phyloP scores from a whole-genome alignment of 2,888 invertebrate genomes.

The Sclerodermus sp. region DNA sequence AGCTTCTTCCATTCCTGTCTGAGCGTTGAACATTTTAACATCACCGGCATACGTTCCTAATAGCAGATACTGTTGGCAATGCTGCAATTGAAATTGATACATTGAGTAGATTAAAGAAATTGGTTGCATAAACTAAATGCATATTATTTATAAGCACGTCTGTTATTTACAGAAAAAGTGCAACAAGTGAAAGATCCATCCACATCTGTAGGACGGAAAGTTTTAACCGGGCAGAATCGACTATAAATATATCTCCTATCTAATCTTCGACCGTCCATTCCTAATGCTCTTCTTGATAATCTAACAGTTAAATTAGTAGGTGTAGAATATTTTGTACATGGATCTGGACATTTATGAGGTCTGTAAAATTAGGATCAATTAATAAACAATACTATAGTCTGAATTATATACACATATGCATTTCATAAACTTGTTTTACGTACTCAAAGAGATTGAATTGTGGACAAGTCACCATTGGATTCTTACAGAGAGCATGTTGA shows the following conservation, averaged over 20 bases:
- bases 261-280: slow-evolving; percentile 66
- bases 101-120: not conserved
- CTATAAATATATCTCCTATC: slow-evolving; percentile 85
- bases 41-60: slow-evolving; percentile 92
- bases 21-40: slow-evolving; percentile 83
- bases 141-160: slow-evolving; percentile 39
- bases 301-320: slow-evolving; percentile 72
- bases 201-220: slow-evolving; percentile 70
- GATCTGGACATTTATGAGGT: slow-evolving; percentile 95
- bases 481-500: slow-evolving; percentile 97
- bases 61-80: slow-evolving; percentile 69
- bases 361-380: slow-evolving; percentile 57
- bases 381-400: slow-evolving; percentile 4
- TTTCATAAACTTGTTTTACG: slow-evolving; percentile 1
- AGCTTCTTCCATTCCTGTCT: slow-evolving; percentile 80
- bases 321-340: slow-evolving; percentile 67
- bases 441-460: slow-evolving; percentile 90
- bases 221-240: slow-evolving; percentile 75
- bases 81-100: slow-evolving; percentile 49
- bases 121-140: slow-evolving; percentile 37
- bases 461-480: slow-evolving; percentile 97
- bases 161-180: slow-evolving; percentile 61
- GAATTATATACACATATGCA: not conserved
- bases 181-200: slow-evolving; percentile 78
- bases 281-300: slow-evolving; percentile 44